Evolutionary conservation across 2,888 invertebrate species (phyloP), one percentile per base, ranked within the genome.

Genomic region (Acleris emargana): DNA sequence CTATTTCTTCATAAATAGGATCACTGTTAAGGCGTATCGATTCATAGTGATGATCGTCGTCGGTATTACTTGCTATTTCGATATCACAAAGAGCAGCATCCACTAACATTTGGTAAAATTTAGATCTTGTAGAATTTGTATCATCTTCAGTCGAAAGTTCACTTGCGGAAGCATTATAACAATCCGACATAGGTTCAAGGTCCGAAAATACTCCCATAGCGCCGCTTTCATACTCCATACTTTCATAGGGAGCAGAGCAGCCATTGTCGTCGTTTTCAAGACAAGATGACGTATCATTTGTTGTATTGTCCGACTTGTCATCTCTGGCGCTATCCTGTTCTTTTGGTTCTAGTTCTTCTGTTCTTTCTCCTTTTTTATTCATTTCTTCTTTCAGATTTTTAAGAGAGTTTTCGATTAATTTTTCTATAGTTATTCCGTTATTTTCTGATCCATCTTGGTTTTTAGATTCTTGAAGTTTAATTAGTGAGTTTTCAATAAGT

Each of bases 1-100:
- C 93, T 71, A 96, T 96, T 84, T 96, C 96, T 86, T 96, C 96
- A 79, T 96, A 96, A 77, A 96, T 96, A 3, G 96, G 96, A 89
- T 96, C 96, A 62, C 93, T 92, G 75, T 94, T 94, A 1, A 94
- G 78, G 68, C 93, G 91, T 69, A 96, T 95, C 61, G 95, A 95
- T 81, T 96, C 96, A 74, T 96, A 96, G 77, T 95, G 95, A 83
- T 96, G 96, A 74, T 95, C 94, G 69, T 94, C 94, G 71, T 94
- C 94, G 28, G 91, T 91, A 68, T 93, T 94, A 61, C 94, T 94
- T 52, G 94, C 88, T 69, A 93, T 93, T 76, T 95, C 94, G 58
- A 95, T 94, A 78, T 96, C 95, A 68, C 95, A 94, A 64, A 95
- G 83, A 4, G 95, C 94, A 67, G 95, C 94, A 77, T 96, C 95